Conservation (phyloP, 2,113 vertebrate species). For the Bungarus multicinctus region DNA sequence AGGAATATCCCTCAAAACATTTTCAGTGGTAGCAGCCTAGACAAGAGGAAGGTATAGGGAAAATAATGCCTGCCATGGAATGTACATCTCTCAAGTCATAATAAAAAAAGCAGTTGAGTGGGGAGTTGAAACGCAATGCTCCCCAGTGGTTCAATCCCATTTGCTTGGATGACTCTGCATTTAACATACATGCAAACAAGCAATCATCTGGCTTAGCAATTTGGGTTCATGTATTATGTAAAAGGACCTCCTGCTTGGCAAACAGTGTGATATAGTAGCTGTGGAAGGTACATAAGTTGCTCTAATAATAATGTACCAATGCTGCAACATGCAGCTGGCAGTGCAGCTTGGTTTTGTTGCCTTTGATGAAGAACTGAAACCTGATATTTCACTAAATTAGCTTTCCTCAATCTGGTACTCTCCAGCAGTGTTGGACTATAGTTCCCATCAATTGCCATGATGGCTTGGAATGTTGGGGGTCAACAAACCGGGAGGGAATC, state of each 20-base stretch:
- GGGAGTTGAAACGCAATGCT: background rate
- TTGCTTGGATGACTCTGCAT: background rate
- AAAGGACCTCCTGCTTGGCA: background rate
- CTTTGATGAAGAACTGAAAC: background rate
- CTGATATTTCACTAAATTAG: background rate
- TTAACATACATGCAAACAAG: background rate
- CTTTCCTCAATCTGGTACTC: background rate
- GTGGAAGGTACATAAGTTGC: rapidly evolving
- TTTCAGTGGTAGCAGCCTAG: background rate
- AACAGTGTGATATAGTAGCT: background rate
- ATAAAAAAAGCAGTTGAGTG: background rate
- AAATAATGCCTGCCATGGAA: background rate
- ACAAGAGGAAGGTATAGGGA: background rate
- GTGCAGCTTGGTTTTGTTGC: background rate
- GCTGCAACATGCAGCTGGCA: constrained; percentile 16
- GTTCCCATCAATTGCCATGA: too few species aligned
- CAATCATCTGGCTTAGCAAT: background rate
- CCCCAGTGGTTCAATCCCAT: background rate
- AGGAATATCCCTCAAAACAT: background rate
- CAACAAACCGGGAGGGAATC: background rate
- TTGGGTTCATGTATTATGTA: background rate
- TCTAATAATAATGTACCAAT: rapidly evolving
- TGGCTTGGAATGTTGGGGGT: background rate
- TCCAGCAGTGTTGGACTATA: background rate
- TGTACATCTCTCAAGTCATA: background rate